Evolutionary conservation across 2,888 invertebrate genomes (phyloP), one percentile per base, ranked within the genome.

Genomic region (Odontomyia ornata): DNA sequence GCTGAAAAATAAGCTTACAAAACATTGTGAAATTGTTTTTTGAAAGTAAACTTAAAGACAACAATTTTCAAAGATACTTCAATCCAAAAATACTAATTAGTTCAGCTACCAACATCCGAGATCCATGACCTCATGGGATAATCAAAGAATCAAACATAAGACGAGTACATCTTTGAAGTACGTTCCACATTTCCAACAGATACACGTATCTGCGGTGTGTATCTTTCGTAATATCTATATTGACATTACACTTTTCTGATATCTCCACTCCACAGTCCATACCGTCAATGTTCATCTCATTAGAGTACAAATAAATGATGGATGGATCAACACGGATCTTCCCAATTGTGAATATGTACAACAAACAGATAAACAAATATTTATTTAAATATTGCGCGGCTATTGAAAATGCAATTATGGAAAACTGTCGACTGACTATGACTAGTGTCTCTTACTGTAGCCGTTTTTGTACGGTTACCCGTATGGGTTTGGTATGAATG

Each of bases 281-380:
- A 9, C 36, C 36, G 9, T 3, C 36, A 36, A 36, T 36, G 36
- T 9, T 9, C 36, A 36, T 36, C n/a, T n/a, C n/a, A n/a, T n/a
- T 56, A 25, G 4, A 7, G 60, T 69, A 25, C 47, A 69, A 13
- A 47, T 21, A 69, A 73, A 73, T 60, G 57, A 57, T 23, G 28
- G 47, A 25, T 60, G 43, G 60, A 73, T 73, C 73, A 73, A 73
- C 73, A 73, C 73, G 73, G 73, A 73, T 73, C 73, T 73, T 73
- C 73, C 11, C 46, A 73, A 73, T 73, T 73, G 57, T 60, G 36
- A 73, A 73, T 57, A 47, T 13, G 64, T 28, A 64, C 47, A 73
- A 73, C 57, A 73, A 73, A 73, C 27, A 73, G 23, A 15, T 57
- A 60, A 15, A 72, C 30, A 64, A 64, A 46, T 47, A 60, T 18